phyloP scores from a whole-genome alignment of 2,888 invertebrate species.

The Smittia aterrima region DNA sequence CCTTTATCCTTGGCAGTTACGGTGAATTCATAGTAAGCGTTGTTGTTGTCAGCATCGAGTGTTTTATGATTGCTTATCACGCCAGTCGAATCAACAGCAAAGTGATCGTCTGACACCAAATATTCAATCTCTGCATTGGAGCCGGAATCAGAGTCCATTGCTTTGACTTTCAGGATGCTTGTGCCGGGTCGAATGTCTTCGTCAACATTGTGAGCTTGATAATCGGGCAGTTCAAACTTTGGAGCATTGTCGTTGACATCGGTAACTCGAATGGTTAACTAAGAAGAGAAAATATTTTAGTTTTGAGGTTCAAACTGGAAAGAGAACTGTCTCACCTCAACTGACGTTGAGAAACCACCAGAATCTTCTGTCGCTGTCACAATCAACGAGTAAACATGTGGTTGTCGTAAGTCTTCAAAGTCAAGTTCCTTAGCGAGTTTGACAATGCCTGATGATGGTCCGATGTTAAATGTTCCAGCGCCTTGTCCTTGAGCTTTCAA shows the following conservation, averaged over 20 bases:
- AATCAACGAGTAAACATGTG: conserved; percentile 87
- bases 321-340: conserved; percentile 64
- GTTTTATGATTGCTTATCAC: conserved; percentile 91
- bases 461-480: conserved; percentile 93
- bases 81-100: conserved; percentile 89
- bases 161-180: conserved; percentile 90
- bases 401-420: conserved; percentile 93
- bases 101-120: conserved; percentile 86
- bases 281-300: conserved; percentile 44
- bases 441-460: conserved; percentile 90
- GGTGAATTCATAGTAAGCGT: conserved; percentile 91
- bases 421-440: conserved; percentile 94
- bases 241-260: conserved; percentile 98
- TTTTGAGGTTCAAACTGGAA: neutral
- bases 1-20: conserved; percentile 95
- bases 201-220: conserved; percentile 94
- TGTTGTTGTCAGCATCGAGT: conserved; percentile 93
- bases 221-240: conserved; percentile 92
- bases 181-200: conserved; percentile 92
- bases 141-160: conserved; percentile 93
- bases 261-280: conserved; percentile 89
- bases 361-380: conserved; percentile 96
- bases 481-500: conserved; percentile 92
- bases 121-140: conserved; percentile 94
- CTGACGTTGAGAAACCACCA: conserved; percentile 93